phyloP scores from a whole-genome alignment of 2,888 invertebrate genomes.

The Dusona sp. region DNA sequence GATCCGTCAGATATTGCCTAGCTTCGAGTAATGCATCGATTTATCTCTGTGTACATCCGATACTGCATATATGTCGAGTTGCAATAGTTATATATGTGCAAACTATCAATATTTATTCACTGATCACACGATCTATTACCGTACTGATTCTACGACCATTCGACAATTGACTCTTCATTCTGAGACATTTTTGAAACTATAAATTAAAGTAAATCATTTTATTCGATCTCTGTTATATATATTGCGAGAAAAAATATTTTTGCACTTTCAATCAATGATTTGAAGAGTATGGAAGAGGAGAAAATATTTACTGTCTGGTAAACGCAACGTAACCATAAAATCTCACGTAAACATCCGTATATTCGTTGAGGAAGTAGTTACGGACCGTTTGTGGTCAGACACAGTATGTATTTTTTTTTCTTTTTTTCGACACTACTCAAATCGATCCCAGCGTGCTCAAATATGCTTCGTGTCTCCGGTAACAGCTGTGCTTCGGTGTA shows the following conservation, averaged over 20 bases:
- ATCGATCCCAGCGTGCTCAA: conserved; percentile 46
- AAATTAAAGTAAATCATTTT: not conserved
- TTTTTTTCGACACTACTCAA: conserved; percentile 29
- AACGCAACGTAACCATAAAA: conserved; percentile 8
- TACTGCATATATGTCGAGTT: not conserved
- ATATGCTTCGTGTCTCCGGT: conserved; percentile 58
- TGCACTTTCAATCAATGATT: not conserved
- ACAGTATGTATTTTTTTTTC: conserved; percentile 14
- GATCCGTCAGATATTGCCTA: conserved; percentile 58
- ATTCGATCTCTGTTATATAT: not conserved
- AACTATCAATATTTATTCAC: conserved; percentile 1
- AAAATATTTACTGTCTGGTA: not conserved
- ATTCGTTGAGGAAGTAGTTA: conserved; percentile 41
- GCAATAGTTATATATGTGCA: not conserved
- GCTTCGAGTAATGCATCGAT: conserved; percentile 51
- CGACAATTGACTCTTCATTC: not conserved
- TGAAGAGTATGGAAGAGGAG: not conserved
- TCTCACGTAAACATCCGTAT: not conserved
- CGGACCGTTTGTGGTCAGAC: conserved; percentile 54
- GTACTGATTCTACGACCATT: not conserved
- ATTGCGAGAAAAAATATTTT: not conserved
- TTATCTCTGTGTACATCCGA: conserved; percentile 21
- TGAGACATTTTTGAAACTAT: not conserved
- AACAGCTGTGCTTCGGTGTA: conserved; percentile 67
- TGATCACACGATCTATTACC: not conserved